Evolutionary conservation across 2,797 vertebrate genomes (phyloP), one percentile per base, ranked within the genome.

Genomic region (Lacerta viridis): DNA sequence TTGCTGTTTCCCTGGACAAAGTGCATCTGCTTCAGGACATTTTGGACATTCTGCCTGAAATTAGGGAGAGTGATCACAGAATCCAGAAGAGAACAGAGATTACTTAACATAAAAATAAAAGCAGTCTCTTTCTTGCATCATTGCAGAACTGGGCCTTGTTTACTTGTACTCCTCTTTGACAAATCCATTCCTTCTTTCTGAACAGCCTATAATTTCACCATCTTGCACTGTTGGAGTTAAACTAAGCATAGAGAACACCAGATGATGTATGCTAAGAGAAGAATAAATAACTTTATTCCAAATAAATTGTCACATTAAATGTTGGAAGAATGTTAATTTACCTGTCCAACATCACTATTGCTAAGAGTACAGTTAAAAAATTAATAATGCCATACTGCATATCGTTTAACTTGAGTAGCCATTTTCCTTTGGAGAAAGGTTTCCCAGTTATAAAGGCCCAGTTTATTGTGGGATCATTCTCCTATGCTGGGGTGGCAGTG

Each of bases 131-230:
- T 76, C 27, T 72, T 87, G 13, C 69, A 23, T 27, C 79, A 23
- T 11, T 0, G 0, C 15, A 88, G 0, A 0, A 69, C 13, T 83
- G 2, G 8, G 78, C 1, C 2, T 20, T 29, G 0, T 82, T 20
- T 20, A 4, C 0, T 2, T 0, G 46, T 39, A 80, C 72, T 3
- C 18, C 71, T 29, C 5, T 87, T 66, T 36, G 23, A 90, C 46
- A 91, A 61, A 55, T 3, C 0, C 46, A 29, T 87, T 92, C 69
- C 2, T 64, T 90, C 46, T 88, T 66, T 33, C 11, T 50, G 23
- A 80, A 68, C 59, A 2, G 0, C 36, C 0, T 29, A 0, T n/a
- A 69, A 74, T 84, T 93, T 84, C 27, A 66, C 55, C 41, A 36
- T 64, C 2, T 77, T 50, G 69, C 3, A 1, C 79, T 17, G 0